phyloP scores from a whole-genome alignment of 2,797 vertebrate genomes.

The Rhinophrynus dorsalis region DNA sequence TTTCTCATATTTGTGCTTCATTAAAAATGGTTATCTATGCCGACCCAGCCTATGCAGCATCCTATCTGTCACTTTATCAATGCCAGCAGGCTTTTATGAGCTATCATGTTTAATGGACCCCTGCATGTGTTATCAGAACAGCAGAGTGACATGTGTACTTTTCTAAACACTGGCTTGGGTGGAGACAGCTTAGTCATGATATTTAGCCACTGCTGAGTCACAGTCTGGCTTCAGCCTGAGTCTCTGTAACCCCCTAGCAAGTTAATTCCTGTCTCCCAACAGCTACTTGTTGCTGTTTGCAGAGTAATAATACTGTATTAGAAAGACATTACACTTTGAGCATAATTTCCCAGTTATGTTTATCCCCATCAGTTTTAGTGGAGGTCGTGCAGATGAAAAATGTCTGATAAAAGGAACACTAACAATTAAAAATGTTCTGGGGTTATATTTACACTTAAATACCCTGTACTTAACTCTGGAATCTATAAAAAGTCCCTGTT shows the following conservation, averaged over 20 bases:
- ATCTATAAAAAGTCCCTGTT: too few relatives aligned
- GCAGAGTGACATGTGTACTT: background rate
- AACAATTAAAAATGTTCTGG: too few relatives aligned
- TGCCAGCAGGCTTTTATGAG: background rate
- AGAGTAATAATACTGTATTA: background rate
- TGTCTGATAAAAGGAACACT: too few relatives aligned
- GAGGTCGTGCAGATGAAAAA: too few relatives aligned
- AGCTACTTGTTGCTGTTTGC: background rate
- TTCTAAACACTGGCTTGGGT: background rate
- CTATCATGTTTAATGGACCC: background rate
- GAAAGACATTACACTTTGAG: too few relatives aligned
- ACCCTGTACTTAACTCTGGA: too few relatives aligned
- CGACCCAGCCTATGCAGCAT: background rate
- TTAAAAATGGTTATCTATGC: background rate
- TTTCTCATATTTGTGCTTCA: background rate
- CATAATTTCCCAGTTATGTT: too few relatives aligned
- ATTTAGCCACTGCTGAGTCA: conserved; percentile 25
- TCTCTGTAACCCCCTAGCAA: too few relatives aligned
- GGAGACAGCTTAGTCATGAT: conserved; percentile 30
- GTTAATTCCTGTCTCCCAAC: too few relatives aligned
- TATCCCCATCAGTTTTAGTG: too few relatives aligned
- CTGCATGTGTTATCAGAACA: background rate
- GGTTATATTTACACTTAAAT: too few relatives aligned
- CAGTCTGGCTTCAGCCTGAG: background rate
- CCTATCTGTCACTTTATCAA: too few relatives aligned